phyloP scores from a whole-genome alignment of 2,797 vertebrate species.

The Xenopus petersii region DNA sequence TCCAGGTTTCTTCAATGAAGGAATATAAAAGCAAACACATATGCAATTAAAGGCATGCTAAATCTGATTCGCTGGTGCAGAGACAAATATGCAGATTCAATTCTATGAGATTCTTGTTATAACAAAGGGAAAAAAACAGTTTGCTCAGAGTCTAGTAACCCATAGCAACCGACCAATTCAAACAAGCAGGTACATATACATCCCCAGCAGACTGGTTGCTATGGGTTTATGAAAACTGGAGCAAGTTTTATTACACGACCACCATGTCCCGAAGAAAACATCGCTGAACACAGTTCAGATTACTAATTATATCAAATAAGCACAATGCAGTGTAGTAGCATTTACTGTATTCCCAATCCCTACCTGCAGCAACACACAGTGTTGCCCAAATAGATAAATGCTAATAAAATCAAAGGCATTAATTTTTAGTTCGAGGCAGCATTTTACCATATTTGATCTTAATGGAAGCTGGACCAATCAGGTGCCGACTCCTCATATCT shows the following conservation, averaged over 20 bases:
- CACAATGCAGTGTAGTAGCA: slow-evolving; percentile 95
- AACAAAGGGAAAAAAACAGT: neutral
- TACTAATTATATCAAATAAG: slow-evolving; percentile 90
- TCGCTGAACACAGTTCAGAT: slow-evolving; percentile 99
- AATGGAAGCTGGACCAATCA: too few species aligned
- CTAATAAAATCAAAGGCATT: slow-evolving; percentile 79
- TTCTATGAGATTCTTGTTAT: neutral
- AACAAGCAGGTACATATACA: too few species aligned
- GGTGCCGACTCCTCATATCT: too few species aligned
- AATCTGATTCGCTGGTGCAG: too few species aligned
- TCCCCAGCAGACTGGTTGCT: too few species aligned
- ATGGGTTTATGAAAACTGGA: too few species aligned
- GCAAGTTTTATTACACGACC: neutral
- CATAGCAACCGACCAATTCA: neutral
- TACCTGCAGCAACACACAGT: slow-evolving; percentile 85
- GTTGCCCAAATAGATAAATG: slow-evolving; percentile 83
- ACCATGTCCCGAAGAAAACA: neutral
- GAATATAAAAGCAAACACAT: too few species aligned
- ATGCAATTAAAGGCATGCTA: too few species aligned
- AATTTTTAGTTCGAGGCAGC: slow-evolving; percentile 75
- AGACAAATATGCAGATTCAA: neutral
- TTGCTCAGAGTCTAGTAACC: neutral
- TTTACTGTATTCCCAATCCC: slow-evolving; percentile 88
- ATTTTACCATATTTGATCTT: slow-evolving; percentile 62
- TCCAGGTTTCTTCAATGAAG: too few species aligned